Evolutionary conservation across 1,140 invertebrate species (phyloP), one percentile per base, ranked within the genome.

Genomic region (Brachionus sp.): DNA sequence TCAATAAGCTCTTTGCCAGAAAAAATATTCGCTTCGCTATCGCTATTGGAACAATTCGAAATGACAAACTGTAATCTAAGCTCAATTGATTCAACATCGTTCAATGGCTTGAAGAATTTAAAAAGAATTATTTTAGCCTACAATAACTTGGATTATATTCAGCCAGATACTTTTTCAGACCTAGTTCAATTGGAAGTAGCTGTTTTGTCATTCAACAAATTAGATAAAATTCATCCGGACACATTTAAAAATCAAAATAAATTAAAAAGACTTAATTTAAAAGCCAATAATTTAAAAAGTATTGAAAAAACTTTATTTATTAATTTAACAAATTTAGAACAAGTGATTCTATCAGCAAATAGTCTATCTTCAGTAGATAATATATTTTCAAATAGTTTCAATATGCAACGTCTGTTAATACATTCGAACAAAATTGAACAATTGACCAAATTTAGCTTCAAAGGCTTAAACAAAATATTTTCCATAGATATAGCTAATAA

Each of bases 151-250:
- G 29, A 2, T 10, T 66, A 35, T 37, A 66, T 66, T 37, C 33
- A 37, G n/a, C 64, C 64, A 66, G 33, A 66, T 33, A 66, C 25
- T 35, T 66, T 66, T 66, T 66, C 5, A 13, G 64, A 66, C n/a
- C 33, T 66, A 5, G 1, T 66, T 12, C 25, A 66, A n/a, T 66
- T 66, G n/a, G 64, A 66, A 66, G 64, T 66, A 37, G 64, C 64
- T 33, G 64, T 66, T 66, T 66, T 66, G 33, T 66, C 64, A 3
- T 66, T 66, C n/a, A 66, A 66, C 33, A 66, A 66, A 66, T 66
- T 66, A 37, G 64, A 66, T 35, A n/a, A 6, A 0, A 66, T 66
- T 37, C 64, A 66, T 35, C 64, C 9, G 64, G 64, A 66, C 29
- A 66, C 64, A 66, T 66, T 66, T 66, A 66, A 35, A 66, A 66